Evolutionary conservation across 1,140 invertebrate species (phyloP), one percentile per base, ranked within the genome.

Genomic region (Heliconius nattereri): DNA sequence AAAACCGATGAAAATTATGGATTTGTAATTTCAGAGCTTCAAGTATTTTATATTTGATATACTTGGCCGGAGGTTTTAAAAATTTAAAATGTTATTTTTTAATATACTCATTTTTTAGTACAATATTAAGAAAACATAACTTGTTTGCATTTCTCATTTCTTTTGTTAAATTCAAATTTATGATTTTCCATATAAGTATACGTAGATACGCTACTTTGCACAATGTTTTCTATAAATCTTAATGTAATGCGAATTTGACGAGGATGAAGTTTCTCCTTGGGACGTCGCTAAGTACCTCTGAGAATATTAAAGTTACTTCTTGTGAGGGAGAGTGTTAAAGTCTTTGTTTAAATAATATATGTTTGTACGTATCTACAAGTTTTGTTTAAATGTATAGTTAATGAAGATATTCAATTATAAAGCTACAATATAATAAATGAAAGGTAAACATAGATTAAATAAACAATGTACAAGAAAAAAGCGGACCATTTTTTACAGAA

Each of bases 231-330:
- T 71, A 37, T 71, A 71, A 71, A 23, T 71, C 32, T 37, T n/a
- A 71, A 37, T 32, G 71, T 71, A 71, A 71, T 71, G 71, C 35
- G 71, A 71, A 37, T 71, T 71, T 71, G 70, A 71, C 32, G 32
- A 37, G 70, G 70, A 71, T 37, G 35, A 71, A 71, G 70, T 71
- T 71, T 37, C 70, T 71, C 35, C 29, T 35, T 71, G 70, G 70
- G 35, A 71, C 70, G 29, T 71, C 35, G 70, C 35, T 71, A n/a
- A 71, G 70, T 71, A 71, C 29, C 70, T 71, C 29, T n/a, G 70
- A 71, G 32, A 71, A 35, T 71, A 71, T 71, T 29, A 37, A 35
- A 71, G 71, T 71, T 71, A 71, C 71, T 71, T 71, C 71, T 71
- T 37, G 32, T n/a, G 70, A 35, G 11, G 7, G 71, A 71, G 71